These are phyloP conservation scores for Romanomermis culicivorax DNA, from an alignment of 2,888 invertebrate species.

Conservation along the genomic window DNA sequence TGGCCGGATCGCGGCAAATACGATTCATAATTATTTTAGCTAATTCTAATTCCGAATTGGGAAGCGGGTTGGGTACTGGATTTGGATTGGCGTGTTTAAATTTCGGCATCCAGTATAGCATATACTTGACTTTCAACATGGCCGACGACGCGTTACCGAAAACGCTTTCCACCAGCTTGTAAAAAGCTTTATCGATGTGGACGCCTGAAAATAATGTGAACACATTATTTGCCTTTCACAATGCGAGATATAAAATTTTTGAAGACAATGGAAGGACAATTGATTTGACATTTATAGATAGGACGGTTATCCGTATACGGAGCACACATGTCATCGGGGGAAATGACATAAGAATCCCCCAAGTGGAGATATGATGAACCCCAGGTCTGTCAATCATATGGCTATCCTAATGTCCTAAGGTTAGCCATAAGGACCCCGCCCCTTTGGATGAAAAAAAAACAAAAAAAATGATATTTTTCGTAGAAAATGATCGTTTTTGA, in stretches of 20 bases:
- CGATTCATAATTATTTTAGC: slow-evolving; percentile 23
- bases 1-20: slow-evolving; percentile 25
- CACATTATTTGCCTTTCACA: too few relatives aligned
- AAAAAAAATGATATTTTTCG: too few relatives aligned
- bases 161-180: slow-evolving; percentile 53
- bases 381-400: too few relatives aligned
- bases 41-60: slow-evolving; percentile 13
- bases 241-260: too few relatives aligned
- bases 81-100: slow-evolving; percentile 72
- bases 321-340: too few relatives aligned
- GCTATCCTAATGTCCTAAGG: too few relatives aligned
- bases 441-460: too few relatives aligned
- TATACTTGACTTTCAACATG: slow-evolving; percentile 32
- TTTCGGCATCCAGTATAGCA: slow-evolving; percentile 55
- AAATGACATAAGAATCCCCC: too few relatives aligned
- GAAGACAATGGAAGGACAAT: slow-evolving; percentile 18
- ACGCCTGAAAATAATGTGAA: slow-evolving; percentile 46
- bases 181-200: slow-evolving; percentile 70
- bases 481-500: too few relatives aligned
- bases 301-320: too few relatives aligned
- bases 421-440: too few relatives aligned
- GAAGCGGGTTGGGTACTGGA: slow-evolving; percentile 41
- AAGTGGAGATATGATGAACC: too few relatives aligned
- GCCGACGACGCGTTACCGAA: slow-evolving; percentile 53
- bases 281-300: slow-evolving; percentile 12